Evolutionary conservation across 2,113 vertebrate species (phyloP).

Genomic region (Nanger granti): DNA sequence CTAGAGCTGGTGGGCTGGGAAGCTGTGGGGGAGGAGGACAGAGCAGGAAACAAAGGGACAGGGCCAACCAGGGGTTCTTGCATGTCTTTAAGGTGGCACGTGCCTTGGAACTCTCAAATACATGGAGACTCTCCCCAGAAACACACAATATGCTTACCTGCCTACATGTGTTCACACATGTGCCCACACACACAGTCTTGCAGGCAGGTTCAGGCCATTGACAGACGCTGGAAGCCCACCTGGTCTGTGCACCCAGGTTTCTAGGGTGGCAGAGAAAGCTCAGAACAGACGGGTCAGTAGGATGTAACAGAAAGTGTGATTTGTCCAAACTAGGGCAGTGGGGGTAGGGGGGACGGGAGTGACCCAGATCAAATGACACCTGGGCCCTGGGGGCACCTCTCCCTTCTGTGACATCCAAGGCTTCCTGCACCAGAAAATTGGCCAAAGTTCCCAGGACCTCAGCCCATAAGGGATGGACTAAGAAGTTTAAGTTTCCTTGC

Average conservation of each 20-base stretch:
- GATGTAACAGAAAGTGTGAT: not conserved
- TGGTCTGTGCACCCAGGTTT: not conserved
- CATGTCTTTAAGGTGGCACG: not conserved
- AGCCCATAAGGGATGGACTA: not conserved
- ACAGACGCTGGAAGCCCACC: not conserved
- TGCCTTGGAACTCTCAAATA: not conserved
- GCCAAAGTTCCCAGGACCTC: not conserved
- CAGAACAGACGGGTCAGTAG: not conserved
- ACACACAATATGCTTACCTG: fast-evolving
- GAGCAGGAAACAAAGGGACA: not conserved
- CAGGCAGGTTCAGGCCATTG: not conserved
- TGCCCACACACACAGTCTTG: fast-evolving
- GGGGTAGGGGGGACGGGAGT: not conserved
- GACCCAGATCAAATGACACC: not conserved
- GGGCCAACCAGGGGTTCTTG: not conserved
- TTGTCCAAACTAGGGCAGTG: not conserved
- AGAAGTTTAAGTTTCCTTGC: not conserved
- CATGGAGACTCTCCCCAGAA: not conserved
- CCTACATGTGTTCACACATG: not conserved
- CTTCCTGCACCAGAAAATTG: not conserved
- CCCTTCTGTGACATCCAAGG: not conserved
- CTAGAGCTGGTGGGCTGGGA: not conserved
- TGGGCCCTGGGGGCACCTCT: not conserved
- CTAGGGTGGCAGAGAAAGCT: not conserved
- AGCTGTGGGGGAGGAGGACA: not conserved